Conservation (phyloP, 2,888 invertebrate genomes). For the Lepidonotus clava region DNA sequence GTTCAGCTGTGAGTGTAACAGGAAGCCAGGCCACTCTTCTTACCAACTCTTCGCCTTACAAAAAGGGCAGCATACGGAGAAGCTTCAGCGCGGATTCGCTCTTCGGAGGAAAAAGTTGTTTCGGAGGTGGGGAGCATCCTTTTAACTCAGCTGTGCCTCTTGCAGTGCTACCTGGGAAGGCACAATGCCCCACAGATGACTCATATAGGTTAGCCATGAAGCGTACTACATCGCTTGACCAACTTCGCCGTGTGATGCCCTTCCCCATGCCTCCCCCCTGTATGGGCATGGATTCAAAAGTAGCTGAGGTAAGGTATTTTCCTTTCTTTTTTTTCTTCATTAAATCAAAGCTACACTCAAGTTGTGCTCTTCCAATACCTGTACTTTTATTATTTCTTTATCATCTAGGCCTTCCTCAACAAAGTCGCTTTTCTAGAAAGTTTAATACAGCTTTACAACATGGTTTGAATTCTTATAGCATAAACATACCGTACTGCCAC, state of each 20-base stretch:
- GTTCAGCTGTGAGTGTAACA: not conserved
- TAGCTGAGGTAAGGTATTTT: not conserved
- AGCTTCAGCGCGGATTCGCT: slow-evolving; percentile 34
- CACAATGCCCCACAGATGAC: too few species aligned
- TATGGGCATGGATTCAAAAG: not conserved
- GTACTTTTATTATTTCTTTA: too few species aligned
- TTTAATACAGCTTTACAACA: too few species aligned
- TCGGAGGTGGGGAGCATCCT: not conserved
- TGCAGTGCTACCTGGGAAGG: not conserved
- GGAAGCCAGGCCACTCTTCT: slow-evolving; percentile 36
- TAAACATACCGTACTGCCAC: too few species aligned
- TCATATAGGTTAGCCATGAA: slow-evolving; percentile 12
- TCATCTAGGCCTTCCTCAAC: too few species aligned
- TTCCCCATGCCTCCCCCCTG: slow-evolving; percentile 24
- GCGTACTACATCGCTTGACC: slow-evolving; percentile 22
- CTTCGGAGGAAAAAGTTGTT: not conserved
- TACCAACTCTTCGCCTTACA: not conserved
- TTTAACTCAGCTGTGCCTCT: not conserved
- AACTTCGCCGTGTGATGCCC: not conserved
- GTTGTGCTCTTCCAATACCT: not conserved
- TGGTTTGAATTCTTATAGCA: too few species aligned
- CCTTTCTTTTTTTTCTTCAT: not conserved
- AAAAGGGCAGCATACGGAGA: not conserved
- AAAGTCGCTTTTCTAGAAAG: too few species aligned
- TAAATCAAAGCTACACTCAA: not conserved